Evolutionary conservation across 2,888 invertebrate genomes (phyloP).

Genomic region (Stenotaenia linearis): DNA sequence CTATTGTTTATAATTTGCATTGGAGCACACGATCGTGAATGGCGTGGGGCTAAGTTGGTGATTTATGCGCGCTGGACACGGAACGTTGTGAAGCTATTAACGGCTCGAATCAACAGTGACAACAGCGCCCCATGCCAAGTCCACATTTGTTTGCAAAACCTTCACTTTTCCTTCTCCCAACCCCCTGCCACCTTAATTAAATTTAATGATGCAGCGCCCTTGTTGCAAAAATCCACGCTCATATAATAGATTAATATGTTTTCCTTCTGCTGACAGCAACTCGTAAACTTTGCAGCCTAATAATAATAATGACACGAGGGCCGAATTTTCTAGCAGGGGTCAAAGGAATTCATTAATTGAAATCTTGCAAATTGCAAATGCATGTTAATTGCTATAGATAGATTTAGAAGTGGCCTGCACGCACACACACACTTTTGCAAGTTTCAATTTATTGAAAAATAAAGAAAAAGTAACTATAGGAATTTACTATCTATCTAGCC

Average conservation of each 20-base stretch:
- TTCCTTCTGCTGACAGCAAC: constrained; percentile 1
- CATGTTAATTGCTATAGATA: not conserved
- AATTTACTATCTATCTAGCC: too few species aligned
- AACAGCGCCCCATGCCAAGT: constrained; percentile 15
- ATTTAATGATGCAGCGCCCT: constrained; percentile 12
- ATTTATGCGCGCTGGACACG: not conserved
- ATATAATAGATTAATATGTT: constrained; percentile 8
- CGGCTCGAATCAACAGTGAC: constrained; percentile 1
- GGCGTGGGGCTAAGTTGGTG: not conserved
- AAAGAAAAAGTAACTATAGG: too few species aligned
- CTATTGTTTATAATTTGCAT: not conserved
- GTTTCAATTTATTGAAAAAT: too few species aligned
- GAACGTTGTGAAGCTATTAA: not conserved
- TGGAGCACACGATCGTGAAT: not conserved
- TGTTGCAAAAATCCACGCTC: constrained; percentile 12
- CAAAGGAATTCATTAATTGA: constrained; percentile 3
- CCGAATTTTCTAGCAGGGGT: not conserved
- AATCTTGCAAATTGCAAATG: constrained; percentile 2
- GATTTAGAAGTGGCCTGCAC: not conserved
- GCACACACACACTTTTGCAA: not conserved
- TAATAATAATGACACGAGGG: not conserved
- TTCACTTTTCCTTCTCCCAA: not conserved
- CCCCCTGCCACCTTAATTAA: constrained; percentile 12
- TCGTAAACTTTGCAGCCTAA: not conserved
- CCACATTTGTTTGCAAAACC: constrained; percentile 15